Base-by-base conservation (phyloP, 1,140 invertebrate genomes). In the Drosophila bocqueti region DNA sequence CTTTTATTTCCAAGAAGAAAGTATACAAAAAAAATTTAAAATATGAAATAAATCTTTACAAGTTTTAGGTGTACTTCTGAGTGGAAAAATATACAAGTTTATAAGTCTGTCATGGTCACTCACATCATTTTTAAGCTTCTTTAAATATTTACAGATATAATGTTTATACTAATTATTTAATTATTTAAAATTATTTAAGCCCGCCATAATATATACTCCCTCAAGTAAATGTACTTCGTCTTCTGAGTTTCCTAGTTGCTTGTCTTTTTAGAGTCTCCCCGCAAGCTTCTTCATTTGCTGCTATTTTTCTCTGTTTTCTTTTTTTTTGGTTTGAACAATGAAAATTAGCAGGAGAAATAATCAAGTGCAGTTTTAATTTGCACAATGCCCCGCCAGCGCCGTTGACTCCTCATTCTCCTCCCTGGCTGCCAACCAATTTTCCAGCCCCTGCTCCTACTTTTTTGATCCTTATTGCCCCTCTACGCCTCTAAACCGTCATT, bases 351-450 rank as follows among this genome's bases (percentile, higher is more conserved):
- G 83, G 66, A 79, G 74, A 86, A 86, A 85, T 85, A 85, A 86
- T 86, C 79, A 86, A 86, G 83, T 86, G 83, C 83, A 86, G 83
- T 86, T 86, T 86, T 86, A 81, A 86, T 82, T 86, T 76, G 73
- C 81, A 84, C 81, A 84, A 83, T 83, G 81, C 61, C 52, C 60
- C 21, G 34, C 34, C 40, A 50, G 38, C 66, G 36, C 16, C 43
- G 13, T 15, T 9, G 15, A 34, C 52, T 34, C 40, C 34, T 18
- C 7, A 38, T 2, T 4, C 60, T 26, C 16, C 16, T 10, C 15
- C n/a, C 18, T 11, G 21, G 31, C 49, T 11, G 18, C 52, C 52
- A 55, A 55, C 52, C 34, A 55, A 55, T 55, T 63, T 64, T 38
- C 34, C 38, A 2, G 8, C 57, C 16, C 15, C 46, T 16, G 4